Evolutionary conservation across 2,888 invertebrate species (phyloP).

Genomic region (Pterobdella sp.): DNA sequence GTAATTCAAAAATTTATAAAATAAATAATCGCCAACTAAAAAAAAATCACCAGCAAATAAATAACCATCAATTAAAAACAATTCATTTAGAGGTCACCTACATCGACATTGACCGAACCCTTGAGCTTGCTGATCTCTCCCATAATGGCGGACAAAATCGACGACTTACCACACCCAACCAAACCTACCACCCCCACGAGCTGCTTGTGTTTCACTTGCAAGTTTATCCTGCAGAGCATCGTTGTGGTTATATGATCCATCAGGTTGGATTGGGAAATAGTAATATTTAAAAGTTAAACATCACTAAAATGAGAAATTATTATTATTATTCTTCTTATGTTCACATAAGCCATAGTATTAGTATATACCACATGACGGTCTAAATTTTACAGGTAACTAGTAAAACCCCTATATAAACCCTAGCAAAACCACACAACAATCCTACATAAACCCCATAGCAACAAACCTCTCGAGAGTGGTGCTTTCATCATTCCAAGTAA

Average conservation of each 20-base stretch:
- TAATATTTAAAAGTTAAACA: too few species aligned
- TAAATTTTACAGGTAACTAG: not conserved
- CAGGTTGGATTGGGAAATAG: too few species aligned
- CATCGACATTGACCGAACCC: constrained; percentile 62
- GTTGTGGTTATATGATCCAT: too few species aligned
- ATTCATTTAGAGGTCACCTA: constrained; percentile 37
- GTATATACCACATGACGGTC: not conserved
- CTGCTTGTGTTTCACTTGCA: constrained; percentile 62
- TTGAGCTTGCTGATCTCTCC: constrained; percentile 79
- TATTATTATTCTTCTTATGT: not conserved
- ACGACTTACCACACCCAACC: constrained; percentile 72
- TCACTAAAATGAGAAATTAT: not conserved
- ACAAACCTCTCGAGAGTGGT: constrained; percentile 31
- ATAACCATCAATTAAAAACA: not conserved
- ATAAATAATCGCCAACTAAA: not conserved
- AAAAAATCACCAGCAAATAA: not conserved
- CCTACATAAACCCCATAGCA: not conserved
- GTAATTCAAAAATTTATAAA: not conserved
- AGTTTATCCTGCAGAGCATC: constrained; percentile 59
- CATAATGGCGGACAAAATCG: constrained; percentile 66
- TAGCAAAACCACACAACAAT: too few species aligned
- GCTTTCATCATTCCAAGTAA: constrained; percentile 39
- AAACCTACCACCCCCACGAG: constrained; percentile 77
- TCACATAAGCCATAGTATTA: not conserved
- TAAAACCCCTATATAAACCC: not conserved